A percentile compares a stretch with the other conserved stretches of the same genome.
Conservation (phyloP, 1,140 invertebrate species). For the Magallana angulata region DNA sequence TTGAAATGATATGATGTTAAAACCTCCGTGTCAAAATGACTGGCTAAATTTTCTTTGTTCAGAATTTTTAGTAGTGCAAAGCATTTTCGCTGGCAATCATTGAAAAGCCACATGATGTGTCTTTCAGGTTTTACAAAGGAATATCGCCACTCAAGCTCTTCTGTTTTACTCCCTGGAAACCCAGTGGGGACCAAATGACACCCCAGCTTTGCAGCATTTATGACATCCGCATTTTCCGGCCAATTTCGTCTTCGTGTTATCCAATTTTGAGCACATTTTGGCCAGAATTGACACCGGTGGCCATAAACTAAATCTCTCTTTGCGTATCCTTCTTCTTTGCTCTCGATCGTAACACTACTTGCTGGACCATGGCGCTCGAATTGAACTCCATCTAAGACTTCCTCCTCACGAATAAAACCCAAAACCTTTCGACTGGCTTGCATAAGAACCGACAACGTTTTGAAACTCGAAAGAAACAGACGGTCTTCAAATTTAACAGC, state of each 20-base stretch:
- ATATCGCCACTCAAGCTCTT: constrained; percentile 2
- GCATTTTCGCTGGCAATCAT: background rate
- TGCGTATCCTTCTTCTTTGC: background rate
- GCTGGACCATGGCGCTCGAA: background rate
- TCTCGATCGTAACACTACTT: background rate
- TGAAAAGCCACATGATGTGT: background rate
- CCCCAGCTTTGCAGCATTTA: background rate
- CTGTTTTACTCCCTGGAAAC: background rate
- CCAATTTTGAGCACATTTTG: background rate
- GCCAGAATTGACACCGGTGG: background rate
- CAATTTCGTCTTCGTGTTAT: background rate
- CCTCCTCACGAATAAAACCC: background rate
- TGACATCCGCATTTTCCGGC: background rate
- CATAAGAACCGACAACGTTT: background rate
- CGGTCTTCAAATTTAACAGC: background rate
- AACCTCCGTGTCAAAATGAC: background rate
- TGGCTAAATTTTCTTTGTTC: background rate
- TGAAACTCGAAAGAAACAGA: background rate
- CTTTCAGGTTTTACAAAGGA: background rate
- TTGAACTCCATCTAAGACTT: background rate
- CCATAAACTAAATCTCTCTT: constrained; percentile 10
- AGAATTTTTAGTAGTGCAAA: constrained; percentile 1
- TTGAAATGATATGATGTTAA: constrained; percentile 30
- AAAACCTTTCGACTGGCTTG: background rate
- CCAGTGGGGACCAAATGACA: background rate